Evolutionary conservation across 2,113 vertebrate genomes (phyloP), one percentile per base, ranked within the genome.

Genomic region (Fregata magnificens): DNA sequence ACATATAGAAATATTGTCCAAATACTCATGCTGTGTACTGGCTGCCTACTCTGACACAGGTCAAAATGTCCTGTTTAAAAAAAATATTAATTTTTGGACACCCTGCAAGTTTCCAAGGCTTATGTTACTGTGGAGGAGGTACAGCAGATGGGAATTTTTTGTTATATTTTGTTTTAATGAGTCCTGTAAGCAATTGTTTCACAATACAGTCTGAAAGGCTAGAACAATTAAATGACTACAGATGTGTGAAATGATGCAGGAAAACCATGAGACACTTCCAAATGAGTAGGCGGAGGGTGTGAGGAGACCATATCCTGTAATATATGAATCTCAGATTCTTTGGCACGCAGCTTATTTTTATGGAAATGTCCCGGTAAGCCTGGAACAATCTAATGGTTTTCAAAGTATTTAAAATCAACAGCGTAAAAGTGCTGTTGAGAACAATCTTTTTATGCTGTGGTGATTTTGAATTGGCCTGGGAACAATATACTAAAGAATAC

Each of bases 151-250:
- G 83, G 93, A 97, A 87, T 93, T 93, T 95, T 95, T 88, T 67
- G 77, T 84, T 88, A 69, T 92, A 96, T 96, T 96, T 96, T 94
- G 84, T 96, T 97, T 77, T 95, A 95, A 97, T 87, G 86, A 95
- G 89, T 66, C 62, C 91, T 97, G 91, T 93, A 95, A 95, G 95
- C 91, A 95, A 89, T 95, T 94, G 93, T 96, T 97, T 97, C 97
- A 95, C 93, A 97, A 96, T 80, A 79, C 36, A 93, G 86, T 93
- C 97, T 97, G 82, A 95, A 95, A 89, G 71, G 66, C 83, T 96
- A 97, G 96, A 97, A 97, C 95, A 97, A 97, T 96, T 97, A 97
- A 97, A 87, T 92, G 91, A 95, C 73, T 97, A 93, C 97, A 97
- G 97, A 97, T 97, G 97, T 97, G 95, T 94, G 89, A 97, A 95